Conservation (phyloP, 2,888 invertebrate genomes). For the Epinotia nisella region DNA sequence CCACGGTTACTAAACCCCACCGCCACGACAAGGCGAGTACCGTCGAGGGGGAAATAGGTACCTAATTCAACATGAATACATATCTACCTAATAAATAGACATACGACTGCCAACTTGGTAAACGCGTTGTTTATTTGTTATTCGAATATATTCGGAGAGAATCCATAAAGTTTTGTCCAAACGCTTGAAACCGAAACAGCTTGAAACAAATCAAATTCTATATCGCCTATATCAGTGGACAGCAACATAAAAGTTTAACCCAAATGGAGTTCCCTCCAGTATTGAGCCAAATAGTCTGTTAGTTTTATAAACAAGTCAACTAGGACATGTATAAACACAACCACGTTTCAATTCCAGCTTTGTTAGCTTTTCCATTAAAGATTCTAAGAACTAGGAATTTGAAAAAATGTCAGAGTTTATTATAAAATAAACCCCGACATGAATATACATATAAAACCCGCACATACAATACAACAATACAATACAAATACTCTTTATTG, state of each 20-base stretch:
- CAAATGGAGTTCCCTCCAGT: background rate
- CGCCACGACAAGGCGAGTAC: too few relatives aligned
- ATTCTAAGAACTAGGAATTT: background rate
- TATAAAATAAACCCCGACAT: too few relatives aligned
- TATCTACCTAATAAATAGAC: too few relatives aligned
- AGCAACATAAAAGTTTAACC: conserved; percentile 21
- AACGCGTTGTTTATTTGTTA: background rate
- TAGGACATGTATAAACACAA: background rate
- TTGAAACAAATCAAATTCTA: background rate
- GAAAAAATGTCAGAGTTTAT: too few relatives aligned
- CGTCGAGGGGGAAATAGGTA: too few relatives aligned
- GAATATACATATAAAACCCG: too few relatives aligned
- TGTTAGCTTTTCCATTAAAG: conserved; percentile 1
- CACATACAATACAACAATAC: too few relatives aligned
- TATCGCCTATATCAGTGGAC: background rate
- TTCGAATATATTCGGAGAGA: background rate
- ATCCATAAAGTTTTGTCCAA: background rate
- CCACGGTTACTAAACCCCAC: too few relatives aligned
- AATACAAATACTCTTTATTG: too few relatives aligned
- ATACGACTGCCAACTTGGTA: background rate
- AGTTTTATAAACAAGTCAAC: conserved; percentile 5
- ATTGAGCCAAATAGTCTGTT: background rate
- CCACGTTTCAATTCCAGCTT: background rate
- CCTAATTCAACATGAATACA: too few relatives aligned
- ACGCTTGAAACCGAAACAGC: conserved; percentile 8